Evolutionary conservation across 2,797 vertebrate species (phyloP).

Genomic region (Pangasius macronema): DNA sequence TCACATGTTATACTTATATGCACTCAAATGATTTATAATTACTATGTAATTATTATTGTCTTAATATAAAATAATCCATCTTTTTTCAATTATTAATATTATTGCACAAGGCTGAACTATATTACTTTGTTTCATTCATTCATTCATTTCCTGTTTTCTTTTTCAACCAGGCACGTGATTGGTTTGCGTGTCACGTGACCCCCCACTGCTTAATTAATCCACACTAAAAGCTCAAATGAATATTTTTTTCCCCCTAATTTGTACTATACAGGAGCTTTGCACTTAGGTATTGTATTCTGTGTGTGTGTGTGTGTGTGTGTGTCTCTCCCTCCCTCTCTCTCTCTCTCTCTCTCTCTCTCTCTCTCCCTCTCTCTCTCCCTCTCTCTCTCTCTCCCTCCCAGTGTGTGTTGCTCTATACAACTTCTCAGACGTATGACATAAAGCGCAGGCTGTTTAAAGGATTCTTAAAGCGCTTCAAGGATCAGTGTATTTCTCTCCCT

Average conservation of each 20-base stretch:
- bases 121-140: background rate
- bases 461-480: background rate
- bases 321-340: background rate
- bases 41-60: too few relatives aligned
- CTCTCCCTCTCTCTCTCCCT: too few relatives aligned
- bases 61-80: background rate
- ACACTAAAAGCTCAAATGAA: background rate
- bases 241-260: constrained; percentile 21
- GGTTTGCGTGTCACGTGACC: constrained; percentile 1
- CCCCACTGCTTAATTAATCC: background rate
- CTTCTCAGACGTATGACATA: background rate
- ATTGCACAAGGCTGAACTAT: background rate
- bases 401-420: background rate
- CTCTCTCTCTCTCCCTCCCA: background rate
- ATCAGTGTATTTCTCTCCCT: background rate
- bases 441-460: background rate
- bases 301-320: constrained; percentile 20
- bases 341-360: too few relatives aligned
- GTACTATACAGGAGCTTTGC: constrained; percentile 59
- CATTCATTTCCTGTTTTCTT: background rate
- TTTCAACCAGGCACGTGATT: background rate
- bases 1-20: background rate
- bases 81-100: background rate
- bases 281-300: background rate
- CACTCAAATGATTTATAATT: background rate